These are phyloP conservation scores for Urosaurus nigricauda DNA, from an alignment of 2,797 vertebrate genomes.

Conservation along the genomic window DNA sequence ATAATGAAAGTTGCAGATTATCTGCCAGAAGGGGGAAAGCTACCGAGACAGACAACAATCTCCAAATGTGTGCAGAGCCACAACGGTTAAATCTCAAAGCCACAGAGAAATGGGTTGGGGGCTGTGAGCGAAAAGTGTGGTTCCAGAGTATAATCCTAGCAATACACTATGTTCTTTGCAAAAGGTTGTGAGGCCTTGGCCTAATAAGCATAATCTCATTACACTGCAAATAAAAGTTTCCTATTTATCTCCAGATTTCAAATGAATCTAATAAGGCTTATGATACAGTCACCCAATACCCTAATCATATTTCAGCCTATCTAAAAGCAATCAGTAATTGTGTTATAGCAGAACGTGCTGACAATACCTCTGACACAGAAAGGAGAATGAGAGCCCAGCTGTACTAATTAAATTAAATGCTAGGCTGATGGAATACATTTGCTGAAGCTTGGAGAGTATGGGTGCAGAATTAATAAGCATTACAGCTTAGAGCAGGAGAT, in stretches of 20 bases:
- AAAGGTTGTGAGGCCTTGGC: conserved; percentile 87
- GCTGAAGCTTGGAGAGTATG: conserved; percentile 86
- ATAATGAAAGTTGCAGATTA: not conserved
- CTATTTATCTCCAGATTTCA: conserved; percentile 95
- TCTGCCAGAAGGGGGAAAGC: conserved; percentile 40
- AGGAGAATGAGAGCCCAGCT: conserved; percentile 90
- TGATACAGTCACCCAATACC: conserved; percentile 89
- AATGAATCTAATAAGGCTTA: conserved; percentile 96
- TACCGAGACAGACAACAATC: conserved; percentile 58
- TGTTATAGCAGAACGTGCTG: conserved; percentile 91
- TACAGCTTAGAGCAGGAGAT: conserved; percentile 86
- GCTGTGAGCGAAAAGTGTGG: conserved; percentile 78
- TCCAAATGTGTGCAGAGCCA: conserved; percentile 63
- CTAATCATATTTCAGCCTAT: conserved; percentile 97
- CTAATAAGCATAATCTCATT: conserved; percentile 93
- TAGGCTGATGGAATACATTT: conserved; percentile 90
- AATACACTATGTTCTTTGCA: conserved; percentile 89
- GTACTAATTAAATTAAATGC: conserved; percentile 99
- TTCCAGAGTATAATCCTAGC: conserved; percentile 90
- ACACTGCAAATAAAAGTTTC: conserved; percentile 91
- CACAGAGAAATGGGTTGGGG: conserved; percentile 71
- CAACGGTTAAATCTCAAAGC: conserved; percentile 73
- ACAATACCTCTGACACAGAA: conserved; percentile 91
- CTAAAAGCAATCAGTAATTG: conserved; percentile 97
- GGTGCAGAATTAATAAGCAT: conserved; percentile 92